Evolutionary conservation across 2,888 invertebrate species (phyloP).

Genomic region (Rhamphomyia laevipes): DNA sequence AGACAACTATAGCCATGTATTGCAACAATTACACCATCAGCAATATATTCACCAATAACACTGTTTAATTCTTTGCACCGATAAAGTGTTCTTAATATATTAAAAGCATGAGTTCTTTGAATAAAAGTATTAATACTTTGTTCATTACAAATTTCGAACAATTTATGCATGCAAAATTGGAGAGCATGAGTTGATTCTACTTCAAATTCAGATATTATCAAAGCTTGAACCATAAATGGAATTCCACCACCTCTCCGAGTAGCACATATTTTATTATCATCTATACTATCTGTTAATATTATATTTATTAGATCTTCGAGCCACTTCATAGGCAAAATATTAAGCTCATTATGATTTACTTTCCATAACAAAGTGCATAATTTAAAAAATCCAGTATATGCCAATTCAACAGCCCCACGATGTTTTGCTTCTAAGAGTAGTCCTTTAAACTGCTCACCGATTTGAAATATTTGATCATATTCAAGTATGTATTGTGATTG

Average conservation of each 20-base stretch:
- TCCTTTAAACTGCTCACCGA: conserved; percentile 55
- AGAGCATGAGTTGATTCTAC: conserved; percentile 46
- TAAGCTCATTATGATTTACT: conserved; percentile 37
- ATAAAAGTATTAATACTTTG: conserved; percentile 27
- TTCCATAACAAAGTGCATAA: conserved; percentile 53
- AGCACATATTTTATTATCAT: conserved; percentile 49
- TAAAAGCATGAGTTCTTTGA: conserved; percentile 66
- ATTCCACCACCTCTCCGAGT: conserved; percentile 89
- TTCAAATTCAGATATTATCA: conserved; percentile 62
- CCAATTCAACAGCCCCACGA: conserved; percentile 95
- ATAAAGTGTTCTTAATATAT: conserved; percentile 72
- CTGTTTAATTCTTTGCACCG: conserved; percentile 63
- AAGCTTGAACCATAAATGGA: conserved; percentile 76
- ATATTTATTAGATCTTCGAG: conserved; percentile 45
- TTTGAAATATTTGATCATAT: conserved; percentile 40
- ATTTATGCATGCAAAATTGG: conserved; percentile 43
- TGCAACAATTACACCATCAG: conserved; percentile 57
- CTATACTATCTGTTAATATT: conserved; percentile 40
- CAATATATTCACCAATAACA: conserved; percentile 53
- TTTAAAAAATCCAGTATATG: conserved; percentile 75
- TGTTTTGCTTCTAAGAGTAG: conserved; percentile 72
- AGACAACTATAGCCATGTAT: conserved; percentile 59
- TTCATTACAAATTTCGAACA: conserved; percentile 37
- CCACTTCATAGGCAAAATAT: conserved; percentile 53
- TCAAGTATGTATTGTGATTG: conserved; percentile 33